Evolutionary conservation across 2,113 vertebrate genomes (phyloP).

Genomic region (Lepidothrix coronata): DNA sequence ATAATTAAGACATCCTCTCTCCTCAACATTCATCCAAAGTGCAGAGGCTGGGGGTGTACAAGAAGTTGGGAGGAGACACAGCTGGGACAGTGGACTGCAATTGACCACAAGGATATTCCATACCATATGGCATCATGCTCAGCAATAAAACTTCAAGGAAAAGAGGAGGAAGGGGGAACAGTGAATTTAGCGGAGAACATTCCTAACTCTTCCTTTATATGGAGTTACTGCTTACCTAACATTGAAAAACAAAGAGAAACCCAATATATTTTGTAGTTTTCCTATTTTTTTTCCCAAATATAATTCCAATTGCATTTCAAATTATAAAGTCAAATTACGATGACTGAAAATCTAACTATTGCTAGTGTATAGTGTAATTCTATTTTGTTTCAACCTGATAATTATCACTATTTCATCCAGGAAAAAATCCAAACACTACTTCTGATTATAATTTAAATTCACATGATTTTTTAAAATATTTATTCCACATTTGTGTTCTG

Average conservation of each 20-base stretch:
- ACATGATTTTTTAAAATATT: background rate
- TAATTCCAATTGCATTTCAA: background rate
- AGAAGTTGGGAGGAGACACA: background rate
- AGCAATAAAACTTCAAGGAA: background rate
- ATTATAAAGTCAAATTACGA: background rate
- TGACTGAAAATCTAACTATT: background rate
- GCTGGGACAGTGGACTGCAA: background rate
- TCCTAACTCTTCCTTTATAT: background rate
- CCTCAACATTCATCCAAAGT: background rate
- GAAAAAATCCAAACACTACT: background rate
- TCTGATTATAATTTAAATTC: background rate
- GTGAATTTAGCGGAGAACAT: background rate
- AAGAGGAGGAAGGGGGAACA: background rate
- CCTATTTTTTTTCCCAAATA: background rate
- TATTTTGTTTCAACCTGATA: background rate
- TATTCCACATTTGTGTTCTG: background rate
- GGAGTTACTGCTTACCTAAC: rapidly evolving
- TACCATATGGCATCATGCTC: background rate
- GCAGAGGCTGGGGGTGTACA: background rate
- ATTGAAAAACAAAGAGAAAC: background rate
- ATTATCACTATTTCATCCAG: background rate
- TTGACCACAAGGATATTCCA: background rate
- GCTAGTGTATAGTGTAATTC: background rate
- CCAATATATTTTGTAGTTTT: background rate
- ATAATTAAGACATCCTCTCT: background rate